These are phyloP conservation scores for Stenoptilia bipunctidactyla DNA, from an alignment of 2,888 invertebrate genomes.

Conservation along the genomic window DNA sequence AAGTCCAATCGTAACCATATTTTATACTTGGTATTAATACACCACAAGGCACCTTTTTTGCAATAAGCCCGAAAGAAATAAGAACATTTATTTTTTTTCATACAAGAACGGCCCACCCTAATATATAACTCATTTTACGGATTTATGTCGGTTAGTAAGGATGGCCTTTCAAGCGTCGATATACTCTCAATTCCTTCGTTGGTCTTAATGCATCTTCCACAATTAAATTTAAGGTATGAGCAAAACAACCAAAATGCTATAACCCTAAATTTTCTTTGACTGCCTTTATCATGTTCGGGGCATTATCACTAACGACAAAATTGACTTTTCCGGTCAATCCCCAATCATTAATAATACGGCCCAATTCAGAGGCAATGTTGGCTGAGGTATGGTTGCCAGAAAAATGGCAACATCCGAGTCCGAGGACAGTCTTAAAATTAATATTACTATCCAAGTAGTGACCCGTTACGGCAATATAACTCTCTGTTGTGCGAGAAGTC, in stretches of 20 bases:
- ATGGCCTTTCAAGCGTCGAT: too few species aligned
- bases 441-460: constrained; percentile 19
- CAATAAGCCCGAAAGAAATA: too few species aligned
- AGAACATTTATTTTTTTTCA: too few species aligned
- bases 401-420: constrained; percentile 18
- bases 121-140: too few species aligned
- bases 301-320: constrained; percentile 13
- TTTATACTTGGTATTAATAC: too few species aligned
- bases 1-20: too few species aligned
- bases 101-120: too few species aligned
- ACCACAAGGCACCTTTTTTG: too few species aligned
- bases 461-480: constrained; percentile 19
- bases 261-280: constrained; percentile 7
- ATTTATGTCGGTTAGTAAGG: too few species aligned
- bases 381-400: constrained; percentile 14
- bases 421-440: constrained; percentile 16
- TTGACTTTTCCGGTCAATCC: constrained; percentile 8
- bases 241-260: constrained; percentile 17
- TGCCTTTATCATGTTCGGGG: too few species aligned
- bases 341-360: too few species aligned
- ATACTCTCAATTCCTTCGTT: too few species aligned
- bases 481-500: constrained; percentile 18
- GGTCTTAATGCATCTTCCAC: constrained; percentile 14
- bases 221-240: constrained; percentile 5
- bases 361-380: constrained; percentile 18